A percentile compares a stretch with the other conserved stretches of the same genome.
phyloP scores from a whole-genome alignment of 2,113 vertebrate genomes.

The Poecile atricapillus region DNA sequence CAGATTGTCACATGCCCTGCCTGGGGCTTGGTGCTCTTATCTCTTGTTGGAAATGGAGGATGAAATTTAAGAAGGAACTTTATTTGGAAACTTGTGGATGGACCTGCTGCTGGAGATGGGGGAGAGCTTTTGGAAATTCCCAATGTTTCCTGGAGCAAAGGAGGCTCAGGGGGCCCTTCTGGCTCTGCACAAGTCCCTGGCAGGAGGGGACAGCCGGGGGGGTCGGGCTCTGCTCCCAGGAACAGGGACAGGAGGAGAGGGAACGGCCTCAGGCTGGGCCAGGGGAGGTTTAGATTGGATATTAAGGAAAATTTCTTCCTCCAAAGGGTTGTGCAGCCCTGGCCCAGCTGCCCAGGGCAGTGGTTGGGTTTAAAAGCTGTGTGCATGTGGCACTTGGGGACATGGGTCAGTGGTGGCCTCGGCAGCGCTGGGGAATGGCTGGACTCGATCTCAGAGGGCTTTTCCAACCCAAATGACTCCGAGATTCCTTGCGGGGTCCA shows the following conservation, averaged over 20 bases:
- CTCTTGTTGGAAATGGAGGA: neutral
- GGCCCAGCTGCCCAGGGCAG: neutral
- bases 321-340: neutral
- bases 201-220: neutral
- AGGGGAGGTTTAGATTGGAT: rapidly evolving
- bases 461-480: neutral
- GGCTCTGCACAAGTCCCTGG: neutral
- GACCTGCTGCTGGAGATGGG: neutral
- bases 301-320: neutral
- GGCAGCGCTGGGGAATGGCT: neutral
- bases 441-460: neutral
- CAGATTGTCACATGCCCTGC: neutral
- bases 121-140: neutral
- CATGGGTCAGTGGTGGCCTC: neutral
- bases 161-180: neutral
- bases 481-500: rapidly evolving
- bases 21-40: rapidly evolving
- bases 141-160: neutral
- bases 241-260: neutral
- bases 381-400: neutral
- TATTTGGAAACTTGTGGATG: neutral
- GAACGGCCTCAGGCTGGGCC: rapidly evolving
- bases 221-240: neutral
- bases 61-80: neutral
- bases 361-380: rapidly evolving